Conservation (phyloP, 2,888 invertebrate species). For the Tolmerus cingulatus region DNA sequence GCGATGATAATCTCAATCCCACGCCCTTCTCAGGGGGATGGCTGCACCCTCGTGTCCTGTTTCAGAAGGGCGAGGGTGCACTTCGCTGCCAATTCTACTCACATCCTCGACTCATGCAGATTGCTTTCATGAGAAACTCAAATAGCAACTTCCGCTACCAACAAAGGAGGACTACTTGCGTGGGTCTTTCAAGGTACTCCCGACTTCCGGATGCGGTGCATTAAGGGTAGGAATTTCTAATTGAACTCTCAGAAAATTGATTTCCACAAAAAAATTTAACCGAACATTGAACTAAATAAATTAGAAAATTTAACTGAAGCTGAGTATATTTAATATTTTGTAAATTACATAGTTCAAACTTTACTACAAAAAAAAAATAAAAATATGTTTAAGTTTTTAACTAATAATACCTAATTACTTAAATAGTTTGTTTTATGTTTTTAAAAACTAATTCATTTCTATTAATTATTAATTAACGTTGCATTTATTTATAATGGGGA, state of each 20-base stretch:
- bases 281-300: not conserved
- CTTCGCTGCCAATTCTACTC: conserved; percentile 42
- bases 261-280: not conserved
- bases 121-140: conserved; percentile 44
- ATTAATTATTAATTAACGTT: no score
- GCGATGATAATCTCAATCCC: not conserved
- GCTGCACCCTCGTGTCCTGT: not conserved
- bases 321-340: no score
- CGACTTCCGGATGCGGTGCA: not conserved
- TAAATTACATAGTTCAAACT: no score
- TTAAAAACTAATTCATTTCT: no score
- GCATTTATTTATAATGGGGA: no score
- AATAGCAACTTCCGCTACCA: conserved; percentile 45
- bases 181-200: not conserved
- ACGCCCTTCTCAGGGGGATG: not conserved
- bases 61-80: not conserved
- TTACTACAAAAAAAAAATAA: no score
- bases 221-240: not conserved
- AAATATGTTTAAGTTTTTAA: no score
- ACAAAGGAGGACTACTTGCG: conserved; percentile 29
- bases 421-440: no score
- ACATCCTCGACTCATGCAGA: not conserved
- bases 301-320: no score
- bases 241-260: not conserved
- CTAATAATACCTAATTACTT: no score